Base-by-base conservation (phyloP, 2,888 invertebrate genomes). In the Patella pellucida region DNA sequence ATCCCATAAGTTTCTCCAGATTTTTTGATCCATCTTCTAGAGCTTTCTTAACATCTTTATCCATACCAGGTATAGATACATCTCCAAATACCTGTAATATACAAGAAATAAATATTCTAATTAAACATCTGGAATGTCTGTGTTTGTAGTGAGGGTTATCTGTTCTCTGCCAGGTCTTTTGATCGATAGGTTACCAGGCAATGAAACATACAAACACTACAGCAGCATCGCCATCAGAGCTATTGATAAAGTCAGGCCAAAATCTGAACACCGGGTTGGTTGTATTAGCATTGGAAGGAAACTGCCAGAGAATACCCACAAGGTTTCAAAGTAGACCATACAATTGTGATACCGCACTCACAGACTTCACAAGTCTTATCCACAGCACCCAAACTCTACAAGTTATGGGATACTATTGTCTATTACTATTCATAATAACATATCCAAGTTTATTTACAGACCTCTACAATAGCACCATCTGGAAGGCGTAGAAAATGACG, bases 391-490 rank as follows among this genome's bases (percentile, higher is more conserved):
- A 41, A 9, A 0, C 7, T 9, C 41, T 9, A 41, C 41, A 41
- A 41, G 41, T 41, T 41, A 41, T 41, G 9, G 9, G 9, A 41
- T 7, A 41, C 1, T 5, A 41, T 41, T 41, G 41, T 9, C 41
- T 41, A 9, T 27, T 27, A 27, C 27, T 27, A 27, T 27, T 27
- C 3, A 27, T 27, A 27, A 27, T 27, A 27, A 27, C 27, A 27
- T 41, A 41, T 41, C 41, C 41, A 41, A 9, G 41, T 41, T 41
- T 41, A 5, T 41, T 41, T 41, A 41, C 41, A 9, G 41, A 90
- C 90, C 88, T 90, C 90, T 16, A 88, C 85, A 69, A 90, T 85
- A 54, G 88, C 89, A 7, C 90, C 90, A 82, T 90, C 89, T 50
- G 90, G 90, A 0, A 89, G 86, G 9, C 89, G 76, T 41, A 90